Percentiles rank a stretch among this genome's conserved stretches.
Evolutionary conservation across 2,113 vertebrate genomes (phyloP).

Genomic region (Craseonycteris thonglongyai): DNA sequence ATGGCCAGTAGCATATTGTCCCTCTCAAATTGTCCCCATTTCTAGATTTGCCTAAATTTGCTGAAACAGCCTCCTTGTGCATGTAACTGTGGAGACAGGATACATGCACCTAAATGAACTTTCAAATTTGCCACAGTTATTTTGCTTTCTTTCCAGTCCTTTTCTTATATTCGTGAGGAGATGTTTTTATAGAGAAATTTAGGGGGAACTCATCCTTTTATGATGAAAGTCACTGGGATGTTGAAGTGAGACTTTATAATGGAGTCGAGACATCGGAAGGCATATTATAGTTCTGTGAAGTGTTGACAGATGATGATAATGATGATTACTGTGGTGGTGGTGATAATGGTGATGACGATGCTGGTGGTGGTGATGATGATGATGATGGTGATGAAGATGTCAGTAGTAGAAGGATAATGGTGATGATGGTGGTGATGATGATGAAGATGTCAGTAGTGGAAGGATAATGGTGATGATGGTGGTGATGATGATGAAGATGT

Average conservation of each 20-base stretch:
- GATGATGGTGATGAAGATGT: no score
- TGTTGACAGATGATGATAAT: neutral
- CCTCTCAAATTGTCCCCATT: neutral
- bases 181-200: neutral
- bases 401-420: neutral
- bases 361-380: neutral
- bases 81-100: fast-evolving
- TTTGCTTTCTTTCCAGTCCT: neutral
- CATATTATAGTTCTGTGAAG: no score
- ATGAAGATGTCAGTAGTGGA: neutral
- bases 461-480: neutral
- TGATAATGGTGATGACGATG: fast-evolving
- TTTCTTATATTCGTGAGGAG: neutral
- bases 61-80: neutral
- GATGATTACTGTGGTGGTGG: neutral
- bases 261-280: neutral
- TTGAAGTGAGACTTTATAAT: neutral
- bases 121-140: neutral
- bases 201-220: neutral
- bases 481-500: neutral
- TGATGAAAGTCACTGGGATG: neutral
- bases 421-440: neutral
- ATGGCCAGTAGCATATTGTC: no score
- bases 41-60: neutral
- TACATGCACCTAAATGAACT: neutral